Percentiles rank a stretch among this genome's conserved stretches.
These are phyloP conservation scores for Chascanopsetta lugubris DNA, from an alignment of 2,113 vertebrate genomes.

Conservation along the genomic window DNA sequence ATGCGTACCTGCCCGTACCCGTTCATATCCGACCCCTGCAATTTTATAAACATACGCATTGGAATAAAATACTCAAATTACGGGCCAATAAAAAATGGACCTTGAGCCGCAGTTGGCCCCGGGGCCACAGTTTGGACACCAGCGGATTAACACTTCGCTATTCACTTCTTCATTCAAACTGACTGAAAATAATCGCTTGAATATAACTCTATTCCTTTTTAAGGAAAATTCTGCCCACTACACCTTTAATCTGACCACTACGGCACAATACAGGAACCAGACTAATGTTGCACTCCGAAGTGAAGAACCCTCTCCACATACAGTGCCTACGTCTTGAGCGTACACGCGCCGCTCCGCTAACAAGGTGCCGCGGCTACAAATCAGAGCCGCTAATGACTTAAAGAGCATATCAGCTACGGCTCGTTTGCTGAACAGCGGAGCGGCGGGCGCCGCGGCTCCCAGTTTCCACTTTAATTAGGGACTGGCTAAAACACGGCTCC, in stretches of 20 bases:
- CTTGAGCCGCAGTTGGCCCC: no score
- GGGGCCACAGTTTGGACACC: no score
- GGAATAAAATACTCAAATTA: no score
- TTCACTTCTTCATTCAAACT: no score
- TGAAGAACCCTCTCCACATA: slow-evolving; percentile 83
- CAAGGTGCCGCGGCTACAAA: slow-evolving; percentile 80
- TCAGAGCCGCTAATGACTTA: slow-evolving; percentile 94
- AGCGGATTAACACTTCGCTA: no score
- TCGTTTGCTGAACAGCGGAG: slow-evolving; percentile 87
- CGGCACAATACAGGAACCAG: slow-evolving; percentile 48
- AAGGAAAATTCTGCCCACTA: no score
- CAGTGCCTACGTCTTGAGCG: slow-evolving; percentile 32
- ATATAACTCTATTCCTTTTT: no score
- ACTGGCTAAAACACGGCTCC: slow-evolving; percentile 87
- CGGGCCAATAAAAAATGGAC: no score
- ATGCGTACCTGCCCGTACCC: no score
- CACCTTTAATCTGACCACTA: not conserved
- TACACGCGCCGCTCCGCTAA: slow-evolving; percentile 53
- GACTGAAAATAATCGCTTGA: no score
- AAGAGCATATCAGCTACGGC: slow-evolving; percentile 92
- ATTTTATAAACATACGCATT: no score
- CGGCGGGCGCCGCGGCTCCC: slow-evolving; percentile 84
- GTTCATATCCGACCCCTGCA: no score
- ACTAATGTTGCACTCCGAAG: slow-evolving; percentile 86
- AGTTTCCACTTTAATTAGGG: slow-evolving; percentile 90